Percentiles rank a stretch among this genome's conserved stretches.
Evolutionary conservation across 2,888 invertebrate species (phyloP).

Genomic region (Ectemnius lituratus): DNA sequence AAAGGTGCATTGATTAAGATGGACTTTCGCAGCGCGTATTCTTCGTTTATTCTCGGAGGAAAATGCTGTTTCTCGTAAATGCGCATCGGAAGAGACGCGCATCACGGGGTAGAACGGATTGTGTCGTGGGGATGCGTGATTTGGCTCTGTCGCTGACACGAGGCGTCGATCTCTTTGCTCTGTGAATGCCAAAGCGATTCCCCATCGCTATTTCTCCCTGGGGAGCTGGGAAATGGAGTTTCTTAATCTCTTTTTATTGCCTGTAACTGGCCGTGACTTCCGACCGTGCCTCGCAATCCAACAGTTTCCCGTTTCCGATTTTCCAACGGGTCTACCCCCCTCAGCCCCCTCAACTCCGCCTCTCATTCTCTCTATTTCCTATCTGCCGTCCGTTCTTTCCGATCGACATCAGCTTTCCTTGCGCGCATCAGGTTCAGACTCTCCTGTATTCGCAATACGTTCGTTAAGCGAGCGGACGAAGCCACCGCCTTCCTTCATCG

Average conservation of each 20-base stretch:
- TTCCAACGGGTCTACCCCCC: slow-evolving; percentile 23
- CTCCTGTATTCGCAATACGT: slow-evolving; percentile 28
- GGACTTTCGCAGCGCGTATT: not conserved
- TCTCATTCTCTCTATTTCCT: not conserved
- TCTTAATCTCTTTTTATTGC: slow-evolving; percentile 75
- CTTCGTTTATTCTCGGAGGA: not conserved
- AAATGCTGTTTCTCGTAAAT: not conserved
- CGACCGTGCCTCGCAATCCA: slow-evolving; percentile 65
- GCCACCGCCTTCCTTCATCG: too few species aligned
- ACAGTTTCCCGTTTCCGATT: slow-evolving; percentile 37
- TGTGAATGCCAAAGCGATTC: slow-evolving; percentile 49
- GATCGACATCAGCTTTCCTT: slow-evolving; percentile 41
- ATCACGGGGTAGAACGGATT: slow-evolving; percentile 1
- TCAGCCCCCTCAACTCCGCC: slow-evolving; percentile 17
- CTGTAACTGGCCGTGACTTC: slow-evolving; percentile 71
- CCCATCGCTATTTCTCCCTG: slow-evolving; percentile 52
- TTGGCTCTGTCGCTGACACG: slow-evolving; percentile 16
- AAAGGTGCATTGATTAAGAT: too few species aligned
- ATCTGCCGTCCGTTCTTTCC: slow-evolving; percentile 1
- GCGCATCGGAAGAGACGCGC: not conserved
- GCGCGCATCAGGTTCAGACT: slow-evolving; percentile 19
- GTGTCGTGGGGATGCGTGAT: slow-evolving; percentile 26
- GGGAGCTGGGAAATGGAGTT: slow-evolving; percentile 63
- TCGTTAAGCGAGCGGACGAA: not conserved
- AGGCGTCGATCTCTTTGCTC: slow-evolving; percentile 25